Evolutionary conservation across 2,888 invertebrate species (phyloP).

Genomic region (Teleiodes luculella): DNA sequence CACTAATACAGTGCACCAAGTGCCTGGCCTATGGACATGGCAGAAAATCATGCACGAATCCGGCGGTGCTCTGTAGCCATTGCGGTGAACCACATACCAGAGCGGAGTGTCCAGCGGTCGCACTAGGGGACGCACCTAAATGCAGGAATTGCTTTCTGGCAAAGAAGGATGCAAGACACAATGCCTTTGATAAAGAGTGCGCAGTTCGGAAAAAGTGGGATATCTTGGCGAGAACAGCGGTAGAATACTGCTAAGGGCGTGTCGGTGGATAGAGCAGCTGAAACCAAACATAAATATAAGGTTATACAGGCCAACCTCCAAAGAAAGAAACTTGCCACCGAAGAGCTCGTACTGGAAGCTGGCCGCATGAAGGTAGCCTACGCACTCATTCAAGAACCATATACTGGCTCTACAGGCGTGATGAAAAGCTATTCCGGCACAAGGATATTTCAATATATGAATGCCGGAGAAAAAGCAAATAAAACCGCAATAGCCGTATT

Average conservation of each 20-base stretch:
- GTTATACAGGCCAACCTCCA: constrained; percentile 15
- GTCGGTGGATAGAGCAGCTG: neutral
- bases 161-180: neutral
- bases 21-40: constrained; percentile 15
- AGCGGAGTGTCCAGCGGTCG: neutral
- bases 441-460: neutral
- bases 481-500: constrained; percentile 19
- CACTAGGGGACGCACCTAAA: neutral
- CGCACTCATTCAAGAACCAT: constrained; percentile 20
- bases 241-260: constrained; percentile 13
- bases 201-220: neutral
- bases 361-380: neutral
- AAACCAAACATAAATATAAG: neutral
- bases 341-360: constrained; percentile 12
- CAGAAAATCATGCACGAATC: neutral
- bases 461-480: neutral
- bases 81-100: constrained; percentile 7
- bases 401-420: constrained; percentile 7
- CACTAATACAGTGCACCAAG: constrained; percentile 8
- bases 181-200: constrained; percentile 10
- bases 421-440: constrained; percentile 1
- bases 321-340: constrained; percentile 11
- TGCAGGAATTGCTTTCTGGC: constrained; percentile 12
- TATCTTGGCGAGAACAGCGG: neutral
- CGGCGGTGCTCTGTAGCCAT: constrained; percentile 10